Percentiles rank a stretch among this genome's conserved stretches.
Evolutionary conservation across 2,888 invertebrate genomes (phyloP).

Genomic region (Aspidiotus destructor): DNA sequence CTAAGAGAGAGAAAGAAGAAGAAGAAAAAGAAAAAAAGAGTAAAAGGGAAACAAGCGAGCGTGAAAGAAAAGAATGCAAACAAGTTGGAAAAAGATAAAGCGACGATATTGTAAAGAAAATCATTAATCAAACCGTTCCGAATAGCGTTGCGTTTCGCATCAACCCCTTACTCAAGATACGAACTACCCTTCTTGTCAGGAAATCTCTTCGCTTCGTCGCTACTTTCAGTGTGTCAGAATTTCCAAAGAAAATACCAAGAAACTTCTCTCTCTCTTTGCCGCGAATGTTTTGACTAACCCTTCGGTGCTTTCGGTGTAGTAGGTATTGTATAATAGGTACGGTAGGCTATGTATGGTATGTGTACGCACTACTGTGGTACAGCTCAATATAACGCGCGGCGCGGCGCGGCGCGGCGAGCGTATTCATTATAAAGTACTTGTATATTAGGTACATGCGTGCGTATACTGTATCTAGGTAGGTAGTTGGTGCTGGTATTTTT

Average conservation of each 20-base stretch:
- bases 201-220: conserved; percentile 32
- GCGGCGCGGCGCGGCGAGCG: too few species aligned
- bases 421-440: too few species aligned
- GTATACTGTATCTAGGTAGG: too few species aligned
- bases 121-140: conserved; percentile 28
- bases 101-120: conserved; percentile 32
- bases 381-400: background rate
- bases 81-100: conserved; percentile 28
- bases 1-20: conserved; percentile 10
- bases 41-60: conserved; percentile 34
- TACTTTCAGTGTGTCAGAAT: conserved; percentile 31
- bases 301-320: background rate
- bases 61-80: conserved; percentile 38
- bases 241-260: conserved; percentile 32
- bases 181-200: conserved; percentile 30
- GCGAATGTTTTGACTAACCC: background rate
- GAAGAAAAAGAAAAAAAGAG: conserved; percentile 9
- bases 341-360: too few species aligned
- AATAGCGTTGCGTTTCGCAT: conserved; percentile 18
- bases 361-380: background rate
- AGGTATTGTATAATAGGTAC: too few species aligned
- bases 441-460: too few species aligned
- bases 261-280: conserved; percentile 7
- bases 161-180: conserved; percentile 27
- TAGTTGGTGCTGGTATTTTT: too few species aligned